Conservation (phyloP, 2,113 vertebrate species). For the Nibea coibor region DNA sequence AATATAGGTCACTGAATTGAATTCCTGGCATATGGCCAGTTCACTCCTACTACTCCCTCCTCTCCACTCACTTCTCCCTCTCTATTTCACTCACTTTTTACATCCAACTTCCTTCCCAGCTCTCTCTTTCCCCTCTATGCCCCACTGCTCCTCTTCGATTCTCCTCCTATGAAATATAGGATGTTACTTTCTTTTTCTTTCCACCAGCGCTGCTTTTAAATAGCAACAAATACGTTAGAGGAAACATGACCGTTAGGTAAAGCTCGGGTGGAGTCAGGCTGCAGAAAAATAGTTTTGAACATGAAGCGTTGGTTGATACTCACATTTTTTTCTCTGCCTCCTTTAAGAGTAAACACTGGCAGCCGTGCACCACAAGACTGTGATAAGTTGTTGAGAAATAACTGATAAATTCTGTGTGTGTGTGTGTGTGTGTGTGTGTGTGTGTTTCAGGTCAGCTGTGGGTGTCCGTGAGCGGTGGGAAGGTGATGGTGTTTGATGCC, state of each 20-base stretch:
- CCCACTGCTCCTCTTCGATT: neutral
- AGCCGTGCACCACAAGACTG: neutral
- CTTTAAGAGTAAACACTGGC: constrained; percentile 9
- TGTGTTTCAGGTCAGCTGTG: constrained; percentile 88
- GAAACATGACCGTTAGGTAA: constrained; percentile 57
- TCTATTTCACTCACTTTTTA: neutral
- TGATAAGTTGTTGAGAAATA: constrained; percentile 29
- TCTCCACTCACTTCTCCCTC: constrained; percentile 11
- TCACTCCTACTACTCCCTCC: constrained; percentile 22
- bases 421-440: constrained; percentile 25
- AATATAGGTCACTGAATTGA: constrained; percentile 77
- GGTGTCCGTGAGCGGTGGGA: constrained; percentile 88
- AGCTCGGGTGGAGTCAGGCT: constrained; percentile 56
- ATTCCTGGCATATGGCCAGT: constrained; percentile 58
- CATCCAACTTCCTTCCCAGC: neutral
- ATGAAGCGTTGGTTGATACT: neutral
- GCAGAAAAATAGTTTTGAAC: constrained; percentile 6
- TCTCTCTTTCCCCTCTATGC: neutral
- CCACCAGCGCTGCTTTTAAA: constrained; percentile 21
- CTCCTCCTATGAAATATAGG: constrained; percentile 27
- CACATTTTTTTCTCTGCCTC: neutral
- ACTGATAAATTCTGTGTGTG: neutral
- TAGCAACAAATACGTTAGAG: constrained; percentile 15
- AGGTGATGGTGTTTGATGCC: constrained; percentile 93
- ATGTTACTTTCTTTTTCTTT: constrained; percentile 26